Evolutionary conservation across 2,888 invertebrate species (phyloP).

Genomic region (Geophilus truncorum): DNA sequence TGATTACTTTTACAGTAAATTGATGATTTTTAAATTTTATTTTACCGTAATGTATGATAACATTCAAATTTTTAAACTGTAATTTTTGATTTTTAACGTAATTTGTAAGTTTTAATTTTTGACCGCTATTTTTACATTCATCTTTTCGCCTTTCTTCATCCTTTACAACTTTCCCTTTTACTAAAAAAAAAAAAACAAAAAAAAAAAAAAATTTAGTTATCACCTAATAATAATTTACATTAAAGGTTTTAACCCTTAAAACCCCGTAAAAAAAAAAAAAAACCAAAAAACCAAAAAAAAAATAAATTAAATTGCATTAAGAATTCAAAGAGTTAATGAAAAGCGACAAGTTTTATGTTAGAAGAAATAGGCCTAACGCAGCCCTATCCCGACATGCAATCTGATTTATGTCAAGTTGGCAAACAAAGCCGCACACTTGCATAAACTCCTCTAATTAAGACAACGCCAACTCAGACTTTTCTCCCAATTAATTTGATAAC

Average conservation of each 20-base stretch:
- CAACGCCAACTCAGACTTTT: neutral
- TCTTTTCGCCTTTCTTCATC: too few relatives aligned
- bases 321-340: neutral
- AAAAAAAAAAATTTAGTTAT: neutral
- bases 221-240: neutral
- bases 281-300: neutral
- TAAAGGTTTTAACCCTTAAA: neutral
- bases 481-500: slow-evolving; percentile 31
- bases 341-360: neutral
- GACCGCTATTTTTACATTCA: too few relatives aligned
- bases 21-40: too few relatives aligned
- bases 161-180: too few relatives aligned
- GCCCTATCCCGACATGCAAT: neutral
- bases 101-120: too few relatives aligned
- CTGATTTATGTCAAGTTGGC: neutral
- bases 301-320: neutral
- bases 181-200: too few relatives aligned
- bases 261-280: neutral
- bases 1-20: too few relatives aligned
- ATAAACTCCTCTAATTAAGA: neutral
- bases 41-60: too few relatives aligned
- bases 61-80: too few relatives aligned
- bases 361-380: neutral
- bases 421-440: neutral
- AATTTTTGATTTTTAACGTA: too few relatives aligned